Percentiles rank a stretch among this genome's conserved stretches.
phyloP scores from a whole-genome alignment of 2,797 vertebrate genomes.

The Smutsia gigantea region DNA sequence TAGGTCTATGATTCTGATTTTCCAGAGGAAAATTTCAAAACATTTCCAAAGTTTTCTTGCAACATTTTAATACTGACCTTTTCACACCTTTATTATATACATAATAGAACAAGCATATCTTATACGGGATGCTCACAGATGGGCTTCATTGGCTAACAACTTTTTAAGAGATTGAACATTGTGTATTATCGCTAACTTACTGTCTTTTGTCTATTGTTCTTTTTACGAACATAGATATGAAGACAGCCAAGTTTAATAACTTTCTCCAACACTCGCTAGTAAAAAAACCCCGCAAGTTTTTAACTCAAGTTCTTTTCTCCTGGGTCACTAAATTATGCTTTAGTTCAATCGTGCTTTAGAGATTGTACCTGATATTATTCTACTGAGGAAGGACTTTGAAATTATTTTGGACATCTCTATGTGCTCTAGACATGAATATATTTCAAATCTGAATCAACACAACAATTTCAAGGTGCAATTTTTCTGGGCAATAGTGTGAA shows the following conservation, averaged over 20 bases:
- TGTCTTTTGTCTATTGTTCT: not conserved
- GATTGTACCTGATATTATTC: not conserved
- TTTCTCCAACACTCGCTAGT: not conserved
- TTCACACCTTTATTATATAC: not conserved
- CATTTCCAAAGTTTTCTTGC: not conserved
- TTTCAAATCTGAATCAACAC: conserved; percentile 82
- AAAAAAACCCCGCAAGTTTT: not conserved
- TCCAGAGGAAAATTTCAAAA: not conserved
- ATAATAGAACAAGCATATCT: not conserved
- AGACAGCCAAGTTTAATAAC: not conserved
- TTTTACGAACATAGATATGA: not conserved
- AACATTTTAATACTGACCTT: not conserved
- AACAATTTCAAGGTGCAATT: conserved; percentile 77
- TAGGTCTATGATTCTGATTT: not conserved
- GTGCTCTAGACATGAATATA: conserved; percentile 74
- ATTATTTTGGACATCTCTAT: conserved; percentile 58
- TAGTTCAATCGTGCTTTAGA: conserved; percentile 54
- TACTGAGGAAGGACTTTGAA: conserved; percentile 50
- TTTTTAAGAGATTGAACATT: not conserved
- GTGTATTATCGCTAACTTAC: not conserved
- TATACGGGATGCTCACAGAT: not conserved
- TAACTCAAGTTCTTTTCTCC: conserved; percentile 42
- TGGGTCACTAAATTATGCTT: conserved; percentile 7
- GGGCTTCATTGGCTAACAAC: not conserved
- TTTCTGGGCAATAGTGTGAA: conserved; percentile 76